Evolutionary conservation across 2,797 vertebrate species (phyloP).

Genomic region (Clarias laeviceps): DNA sequence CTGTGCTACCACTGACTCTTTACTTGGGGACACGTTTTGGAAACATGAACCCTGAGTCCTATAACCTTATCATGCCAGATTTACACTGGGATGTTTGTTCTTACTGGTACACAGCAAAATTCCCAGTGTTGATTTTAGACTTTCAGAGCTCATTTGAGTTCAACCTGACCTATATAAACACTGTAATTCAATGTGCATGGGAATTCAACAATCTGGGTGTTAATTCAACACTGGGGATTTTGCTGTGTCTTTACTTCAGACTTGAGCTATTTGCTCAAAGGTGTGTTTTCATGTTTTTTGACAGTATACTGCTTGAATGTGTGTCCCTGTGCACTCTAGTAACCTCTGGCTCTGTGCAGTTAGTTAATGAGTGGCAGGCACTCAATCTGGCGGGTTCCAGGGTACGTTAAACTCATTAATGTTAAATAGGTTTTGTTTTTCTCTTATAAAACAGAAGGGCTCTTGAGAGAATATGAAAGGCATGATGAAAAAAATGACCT

Average conservation of each 20-base stretch:
- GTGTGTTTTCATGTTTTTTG: background rate
- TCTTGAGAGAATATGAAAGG: background rate
- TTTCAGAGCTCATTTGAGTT: too few relatives aligned
- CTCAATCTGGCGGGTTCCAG: background rate
- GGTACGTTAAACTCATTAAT: background rate
- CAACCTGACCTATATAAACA: too few relatives aligned
- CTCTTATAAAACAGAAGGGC: background rate
- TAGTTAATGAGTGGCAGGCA: background rate
- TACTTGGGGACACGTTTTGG: background rate
- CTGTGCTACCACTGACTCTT: too few relatives aligned
- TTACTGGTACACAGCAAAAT: too few relatives aligned
- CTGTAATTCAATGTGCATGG: too few relatives aligned
- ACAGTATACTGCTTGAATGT: background rate
- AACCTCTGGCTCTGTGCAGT: background rate
- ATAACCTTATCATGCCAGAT: background rate
- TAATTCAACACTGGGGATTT: too few relatives aligned
- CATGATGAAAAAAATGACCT: background rate
- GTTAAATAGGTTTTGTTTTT: background rate
- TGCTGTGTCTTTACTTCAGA: too few relatives aligned
- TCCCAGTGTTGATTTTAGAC: too few relatives aligned
- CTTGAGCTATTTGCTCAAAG: conserved; percentile 1
- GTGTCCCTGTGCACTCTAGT: background rate
- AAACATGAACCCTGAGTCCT: background rate
- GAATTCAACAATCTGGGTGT: too few relatives aligned
- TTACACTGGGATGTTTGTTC: background rate